A percentile compares a stretch with the other conserved stretches of the same genome.
Conservation (phyloP, 2,113 vertebrate species). For the Gasterosteus nipponicus region DNA sequence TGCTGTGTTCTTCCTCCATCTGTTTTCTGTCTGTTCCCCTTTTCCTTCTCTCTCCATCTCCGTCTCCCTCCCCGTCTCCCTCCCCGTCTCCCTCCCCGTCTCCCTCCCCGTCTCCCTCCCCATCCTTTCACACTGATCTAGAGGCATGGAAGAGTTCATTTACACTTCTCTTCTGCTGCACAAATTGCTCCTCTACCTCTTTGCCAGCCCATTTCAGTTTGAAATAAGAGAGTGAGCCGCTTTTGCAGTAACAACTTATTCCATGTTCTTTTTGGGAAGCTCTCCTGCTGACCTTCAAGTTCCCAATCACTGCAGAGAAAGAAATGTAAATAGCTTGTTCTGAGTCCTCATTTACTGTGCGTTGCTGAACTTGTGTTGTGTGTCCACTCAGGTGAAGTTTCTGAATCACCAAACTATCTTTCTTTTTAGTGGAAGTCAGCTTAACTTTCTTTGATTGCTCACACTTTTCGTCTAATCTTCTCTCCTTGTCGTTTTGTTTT, state of each 20-base stretch:
- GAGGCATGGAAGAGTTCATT: conserved; percentile 70
- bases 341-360: conserved; percentile 57
- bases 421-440: conserved; percentile 3
- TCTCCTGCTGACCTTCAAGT: conserved; percentile 76
- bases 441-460: conserved; percentile 3
- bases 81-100: too few species aligned
- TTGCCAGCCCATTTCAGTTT: conserved; percentile 70
- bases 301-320: conserved; percentile 69
- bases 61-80: neutral
- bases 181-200: conserved; percentile 72
- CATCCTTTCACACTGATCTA: conserved; percentile 51
- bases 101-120: neutral
- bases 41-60: conserved; percentile 6
- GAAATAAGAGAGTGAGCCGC: conserved; percentile 68
- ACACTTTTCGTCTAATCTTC: neutral
- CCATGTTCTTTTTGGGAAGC: conserved; percentile 62
- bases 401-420: conserved; percentile 48
- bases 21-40: conserved; percentile 51
- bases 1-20: conserved; percentile 60
- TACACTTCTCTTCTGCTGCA: conserved; percentile 61
- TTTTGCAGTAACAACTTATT: conserved; percentile 61
- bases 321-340: conserved; percentile 71
- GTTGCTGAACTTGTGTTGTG: conserved; percentile 54
- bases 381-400: conserved; percentile 38
- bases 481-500: conserved; percentile 3